A percentile compares a stretch with the other conserved stretches of the same genome.
Evolutionary conservation across 2,113 vertebrate genomes (phyloP).

Genomic region (Himantopus leucocephalus): DNA sequence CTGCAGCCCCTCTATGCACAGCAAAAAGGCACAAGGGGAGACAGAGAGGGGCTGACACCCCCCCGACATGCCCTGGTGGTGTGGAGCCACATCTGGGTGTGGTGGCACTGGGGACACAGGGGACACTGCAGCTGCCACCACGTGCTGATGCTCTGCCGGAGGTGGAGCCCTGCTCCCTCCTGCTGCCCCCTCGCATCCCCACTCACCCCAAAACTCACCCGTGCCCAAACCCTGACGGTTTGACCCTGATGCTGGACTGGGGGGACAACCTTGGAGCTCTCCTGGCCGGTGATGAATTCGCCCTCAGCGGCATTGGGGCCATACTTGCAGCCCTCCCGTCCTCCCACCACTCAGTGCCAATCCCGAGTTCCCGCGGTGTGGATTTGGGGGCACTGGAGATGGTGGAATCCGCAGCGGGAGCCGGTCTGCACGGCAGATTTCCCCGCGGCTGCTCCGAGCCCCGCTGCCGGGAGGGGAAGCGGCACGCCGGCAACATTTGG

Average conservation of each 20-base stretch:
- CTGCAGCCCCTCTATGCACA: neutral
- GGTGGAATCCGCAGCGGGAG: fast-evolving
- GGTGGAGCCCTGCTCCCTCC: neutral
- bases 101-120: neutral
- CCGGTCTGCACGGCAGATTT: neutral
- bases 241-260: neutral
- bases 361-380: fast-evolving
- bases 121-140: fast-evolving
- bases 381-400: neutral
- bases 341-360: neutral
- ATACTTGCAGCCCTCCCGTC: neutral
- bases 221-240: fast-evolving
- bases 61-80: fast-evolving
- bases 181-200: neutral
- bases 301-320: neutral
- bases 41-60: neutral
- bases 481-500: neutral
- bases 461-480: fast-evolving
- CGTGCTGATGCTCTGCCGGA: neutral
- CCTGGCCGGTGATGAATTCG: fast-evolving
- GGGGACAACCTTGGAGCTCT: neutral
- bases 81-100: neutral
- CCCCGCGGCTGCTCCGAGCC: neutral
- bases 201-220: neutral
- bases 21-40: neutral